Conservation (phyloP, 1,140 invertebrate genomes). For the Drosophila parabipectinata region DNA sequence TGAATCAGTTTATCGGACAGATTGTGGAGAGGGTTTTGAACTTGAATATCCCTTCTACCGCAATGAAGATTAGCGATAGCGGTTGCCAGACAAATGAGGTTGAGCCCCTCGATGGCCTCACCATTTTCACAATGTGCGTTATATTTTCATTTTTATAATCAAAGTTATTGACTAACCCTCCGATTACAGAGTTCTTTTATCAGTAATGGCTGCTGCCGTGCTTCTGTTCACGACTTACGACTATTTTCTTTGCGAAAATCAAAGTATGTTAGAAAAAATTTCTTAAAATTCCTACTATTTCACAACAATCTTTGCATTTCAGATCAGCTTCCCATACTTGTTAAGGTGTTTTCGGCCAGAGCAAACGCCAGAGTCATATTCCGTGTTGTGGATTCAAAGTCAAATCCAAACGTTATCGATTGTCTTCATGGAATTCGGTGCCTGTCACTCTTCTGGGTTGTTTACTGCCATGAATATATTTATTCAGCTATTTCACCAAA, state of each 20-base stretch:
- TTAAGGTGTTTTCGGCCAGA: slow-evolving; percentile 55
- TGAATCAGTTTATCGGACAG: slow-evolving; percentile 9
- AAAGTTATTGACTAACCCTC: neutral
- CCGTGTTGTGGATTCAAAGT: slow-evolving; percentile 16
- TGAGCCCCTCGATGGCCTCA: slow-evolving; percentile 37
- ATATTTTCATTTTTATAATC: neutral
- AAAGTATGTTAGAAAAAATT: slow-evolving; percentile 30
- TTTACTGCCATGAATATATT: slow-evolving; percentile 85
- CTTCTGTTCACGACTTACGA: slow-evolving; percentile 46
- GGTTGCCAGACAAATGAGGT: slow-evolving; percentile 22
- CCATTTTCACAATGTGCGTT: slow-evolving; percentile 62
- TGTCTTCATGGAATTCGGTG: slow-evolving; percentile 86
- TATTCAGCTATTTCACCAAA: slow-evolving; percentile 44
- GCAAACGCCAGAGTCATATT: slow-evolving; percentile 46
- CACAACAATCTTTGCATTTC: neutral
- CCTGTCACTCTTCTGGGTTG: slow-evolving; percentile 88
- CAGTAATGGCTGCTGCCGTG: slow-evolving; percentile 17
- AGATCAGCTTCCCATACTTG: slow-evolving; percentile 29
- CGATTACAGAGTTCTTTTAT: slow-evolving; percentile 41
- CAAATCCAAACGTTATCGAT: slow-evolving; percentile 69
- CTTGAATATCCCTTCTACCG: neutral
- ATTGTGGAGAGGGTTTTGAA: slow-evolving; percentile 12
- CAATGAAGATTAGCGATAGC: slow-evolving; percentile 7
- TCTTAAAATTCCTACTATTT: neutral
- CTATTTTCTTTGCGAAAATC: slow-evolving; percentile 46